A percentile compares a stretch with the other conserved stretches of the same genome.
phyloP scores from a whole-genome alignment of 2,113 vertebrate species.

The Daboia siamensis region DNA sequence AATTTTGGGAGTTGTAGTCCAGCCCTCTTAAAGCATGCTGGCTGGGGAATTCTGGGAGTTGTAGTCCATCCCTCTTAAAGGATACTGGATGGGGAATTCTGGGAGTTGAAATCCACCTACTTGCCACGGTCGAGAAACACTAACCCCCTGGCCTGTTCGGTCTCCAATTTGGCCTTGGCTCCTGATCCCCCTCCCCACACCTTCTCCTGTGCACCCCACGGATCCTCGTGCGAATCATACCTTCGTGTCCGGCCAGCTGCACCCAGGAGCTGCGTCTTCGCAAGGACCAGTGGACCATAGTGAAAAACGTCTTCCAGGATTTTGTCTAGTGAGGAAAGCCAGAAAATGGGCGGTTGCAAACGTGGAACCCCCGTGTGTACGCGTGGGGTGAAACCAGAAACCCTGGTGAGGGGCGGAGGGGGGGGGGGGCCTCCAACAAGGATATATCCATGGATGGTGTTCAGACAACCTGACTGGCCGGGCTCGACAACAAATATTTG shows the following conservation, averaged over 20 bases:
- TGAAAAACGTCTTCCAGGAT: conserved; percentile 78
- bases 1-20: no score
- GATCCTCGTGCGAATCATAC: conserved; percentile 9
- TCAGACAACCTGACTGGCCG: no score
- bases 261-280: conserved; percentile 76
- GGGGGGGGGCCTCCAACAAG: background rate
- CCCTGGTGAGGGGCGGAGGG: background rate
- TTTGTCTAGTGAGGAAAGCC: conserved; percentile 51
- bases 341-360: background rate
- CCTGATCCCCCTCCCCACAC: background rate
- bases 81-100: no score
- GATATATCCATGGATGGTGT: no score
- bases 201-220: accelerated
- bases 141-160: background rate
- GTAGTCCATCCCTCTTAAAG: no score
- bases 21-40: background rate
- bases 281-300: conserved; percentile 78
- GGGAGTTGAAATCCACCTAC: no score
- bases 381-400: background rate
- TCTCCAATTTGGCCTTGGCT: no score
- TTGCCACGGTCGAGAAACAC: background rate
- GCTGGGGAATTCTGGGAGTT: no score
- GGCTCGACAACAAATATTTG: no score
- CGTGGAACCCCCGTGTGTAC: background rate
- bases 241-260: conserved; percentile 80